These are phyloP conservation scores for Prionailurus viverrinus DNA, from an alignment of 2,113 vertebrate species.

Conservation along the genomic window DNA sequence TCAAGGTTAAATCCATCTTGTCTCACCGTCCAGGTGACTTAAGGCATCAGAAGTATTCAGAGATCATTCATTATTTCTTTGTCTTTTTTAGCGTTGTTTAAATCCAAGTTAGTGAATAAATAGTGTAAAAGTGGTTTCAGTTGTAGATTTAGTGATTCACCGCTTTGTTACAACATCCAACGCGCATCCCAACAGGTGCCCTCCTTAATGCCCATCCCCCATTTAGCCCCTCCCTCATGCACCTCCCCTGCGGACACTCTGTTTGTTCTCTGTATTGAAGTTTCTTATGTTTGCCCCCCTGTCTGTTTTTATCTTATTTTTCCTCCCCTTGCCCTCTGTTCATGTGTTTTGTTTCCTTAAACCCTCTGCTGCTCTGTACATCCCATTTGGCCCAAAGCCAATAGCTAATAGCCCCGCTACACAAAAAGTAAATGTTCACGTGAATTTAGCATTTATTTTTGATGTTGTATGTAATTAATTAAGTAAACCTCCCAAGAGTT, in stretches of 20 bases:
- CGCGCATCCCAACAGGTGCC: too few relatives aligned
- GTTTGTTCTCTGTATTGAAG: too few relatives aligned
- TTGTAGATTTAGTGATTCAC: too few relatives aligned
- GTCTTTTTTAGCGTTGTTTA: not conserved
- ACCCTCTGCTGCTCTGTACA: accelerated
- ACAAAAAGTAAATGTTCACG: not conserved
- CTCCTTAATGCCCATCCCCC: too few relatives aligned
- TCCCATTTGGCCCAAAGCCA: not conserved
- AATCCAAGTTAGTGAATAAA: too few relatives aligned
- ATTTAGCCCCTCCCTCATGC: too few relatives aligned
- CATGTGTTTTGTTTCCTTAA: not conserved
- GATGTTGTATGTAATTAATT: not conserved
- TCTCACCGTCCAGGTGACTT: not conserved
- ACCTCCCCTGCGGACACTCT: too few relatives aligned
- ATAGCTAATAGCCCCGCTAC: accelerated
- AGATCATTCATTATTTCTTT: not conserved
- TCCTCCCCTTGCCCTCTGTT: too few relatives aligned
- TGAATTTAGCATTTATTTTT: not conserved
- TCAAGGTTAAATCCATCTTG: not conserved
- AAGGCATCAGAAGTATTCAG: not conserved
- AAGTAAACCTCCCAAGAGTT: not conserved
- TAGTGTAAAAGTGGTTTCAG: too few relatives aligned
- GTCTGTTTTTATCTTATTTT: too few relatives aligned
- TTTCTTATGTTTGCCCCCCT: too few relatives aligned
- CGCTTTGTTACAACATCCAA: too few relatives aligned